Evolutionary conservation across 2,797 vertebrate genomes (phyloP).

Genomic region (Acropternis orthonyx): DNA sequence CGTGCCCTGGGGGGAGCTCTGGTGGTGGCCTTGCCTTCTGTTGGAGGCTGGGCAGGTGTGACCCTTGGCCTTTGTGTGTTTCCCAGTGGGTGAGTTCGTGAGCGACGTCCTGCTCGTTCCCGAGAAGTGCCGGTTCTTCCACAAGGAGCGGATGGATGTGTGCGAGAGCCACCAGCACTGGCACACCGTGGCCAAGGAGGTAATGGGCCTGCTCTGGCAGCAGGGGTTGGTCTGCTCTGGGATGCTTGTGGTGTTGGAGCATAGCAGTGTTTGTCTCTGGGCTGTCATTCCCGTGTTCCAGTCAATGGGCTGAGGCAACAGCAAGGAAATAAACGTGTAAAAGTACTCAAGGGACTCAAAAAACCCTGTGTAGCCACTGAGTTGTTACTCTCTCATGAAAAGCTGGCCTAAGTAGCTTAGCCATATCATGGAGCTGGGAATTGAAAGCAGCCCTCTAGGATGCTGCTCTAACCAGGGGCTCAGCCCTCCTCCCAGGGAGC

Average conservation of each 20-base stretch:
- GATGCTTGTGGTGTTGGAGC: not conserved
- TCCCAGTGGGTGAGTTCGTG: constrained; percentile 94
- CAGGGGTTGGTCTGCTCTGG: not conserved
- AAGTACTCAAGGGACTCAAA: not conserved
- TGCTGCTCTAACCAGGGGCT: not conserved
- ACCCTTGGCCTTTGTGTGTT: not conserved
- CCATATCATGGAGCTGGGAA: not conserved
- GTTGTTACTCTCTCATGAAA: not conserved
- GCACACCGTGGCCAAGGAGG: constrained; percentile 92
- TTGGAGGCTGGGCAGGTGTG: not conserved
- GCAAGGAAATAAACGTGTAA: not conserved
- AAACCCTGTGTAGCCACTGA: not conserved
- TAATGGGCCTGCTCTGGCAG: constrained; percentile 56
- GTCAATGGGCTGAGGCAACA: not conserved
- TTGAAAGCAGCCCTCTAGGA: not conserved
- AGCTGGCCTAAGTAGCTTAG: not conserved
- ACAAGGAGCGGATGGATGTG: constrained; percentile 90
- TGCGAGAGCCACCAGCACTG: constrained; percentile 94
- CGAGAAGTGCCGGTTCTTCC: constrained; percentile 95
- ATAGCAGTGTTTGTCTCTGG: not conserved
- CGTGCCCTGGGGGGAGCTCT: not conserved
- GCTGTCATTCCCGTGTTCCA: not conserved
- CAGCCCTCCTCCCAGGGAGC: not conserved
- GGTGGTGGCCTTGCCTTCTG: not conserved
- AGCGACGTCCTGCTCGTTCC: constrained; percentile 95